These are phyloP conservation scores for Tenthredo notha DNA, from an alignment of 2,888 invertebrate species.

Conservation along the genomic window DNA sequence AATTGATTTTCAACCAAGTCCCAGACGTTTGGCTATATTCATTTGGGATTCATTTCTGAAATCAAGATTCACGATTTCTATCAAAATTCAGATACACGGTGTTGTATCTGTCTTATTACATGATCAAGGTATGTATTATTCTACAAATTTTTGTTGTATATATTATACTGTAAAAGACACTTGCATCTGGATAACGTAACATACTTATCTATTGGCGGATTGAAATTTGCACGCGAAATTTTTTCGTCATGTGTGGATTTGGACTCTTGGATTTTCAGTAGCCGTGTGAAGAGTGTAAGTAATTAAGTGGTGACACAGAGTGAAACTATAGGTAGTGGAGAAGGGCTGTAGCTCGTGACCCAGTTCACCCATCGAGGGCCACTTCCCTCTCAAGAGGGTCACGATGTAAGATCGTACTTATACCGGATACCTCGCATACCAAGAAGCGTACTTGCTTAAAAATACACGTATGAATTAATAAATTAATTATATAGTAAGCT, in stretches of 20 bases:
- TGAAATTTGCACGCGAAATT: not conserved
- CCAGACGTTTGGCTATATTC: not conserved
- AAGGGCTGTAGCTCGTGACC: conserved; percentile 68
- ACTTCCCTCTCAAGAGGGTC: conserved; percentile 64
- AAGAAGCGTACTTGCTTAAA: not conserved
- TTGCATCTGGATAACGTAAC: not conserved
- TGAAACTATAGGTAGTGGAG: conserved; percentile 57
- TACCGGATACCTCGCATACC: conserved; percentile 15
- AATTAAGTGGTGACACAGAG: conserved; percentile 50
- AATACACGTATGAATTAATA: conserved; percentile 31
- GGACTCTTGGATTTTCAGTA: conserved; percentile 28
- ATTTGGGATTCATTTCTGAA: not conserved
- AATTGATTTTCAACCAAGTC: not conserved
- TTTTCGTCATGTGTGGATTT: not conserved
- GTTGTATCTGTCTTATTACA: not conserved
- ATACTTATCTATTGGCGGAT: not conserved
- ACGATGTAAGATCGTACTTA: conserved; percentile 53
- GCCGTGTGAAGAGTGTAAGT: conserved; percentile 36
- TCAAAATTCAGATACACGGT: not conserved
- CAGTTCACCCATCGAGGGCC: conserved; percentile 67
- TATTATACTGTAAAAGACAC: not conserved
- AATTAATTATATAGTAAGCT: not conserved
- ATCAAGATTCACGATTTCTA: not conserved
- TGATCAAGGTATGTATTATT: not conserved
- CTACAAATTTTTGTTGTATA: not conserved